Evolutionary conservation across 2,113 vertebrate genomes (phyloP).

Genomic region (Numida meleagris): DNA sequence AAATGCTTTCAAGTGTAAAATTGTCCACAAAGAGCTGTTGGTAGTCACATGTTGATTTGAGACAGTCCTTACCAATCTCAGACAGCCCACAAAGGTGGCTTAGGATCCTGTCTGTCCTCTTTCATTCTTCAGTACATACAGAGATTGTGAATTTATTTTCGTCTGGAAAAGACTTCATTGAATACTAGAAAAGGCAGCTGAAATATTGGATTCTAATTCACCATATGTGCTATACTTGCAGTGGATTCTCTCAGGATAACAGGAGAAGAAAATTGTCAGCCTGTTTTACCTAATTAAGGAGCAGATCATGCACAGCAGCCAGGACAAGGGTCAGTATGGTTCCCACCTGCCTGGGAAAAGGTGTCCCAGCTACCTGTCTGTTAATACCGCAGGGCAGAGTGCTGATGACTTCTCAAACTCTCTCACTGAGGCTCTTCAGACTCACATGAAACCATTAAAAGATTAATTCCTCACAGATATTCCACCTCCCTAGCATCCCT

Average conservation of each 20-base stretch:
- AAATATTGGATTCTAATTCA: background rate
- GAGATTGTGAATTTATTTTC: background rate
- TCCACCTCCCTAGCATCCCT: background rate
- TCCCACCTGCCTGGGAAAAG: background rate
- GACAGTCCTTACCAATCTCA: no score
- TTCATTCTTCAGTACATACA: background rate
- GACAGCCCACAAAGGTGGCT: background rate
- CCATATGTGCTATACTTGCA: background rate
- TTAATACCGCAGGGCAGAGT: background rate
- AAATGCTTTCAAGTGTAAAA: no score
- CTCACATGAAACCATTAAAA: background rate
- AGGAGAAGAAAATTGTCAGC: conserved; percentile 16
- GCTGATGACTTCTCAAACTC: background rate
- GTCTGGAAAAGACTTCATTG: background rate
- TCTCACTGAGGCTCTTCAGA: background rate
- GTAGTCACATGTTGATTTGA: no score
- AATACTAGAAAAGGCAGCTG: background rate
- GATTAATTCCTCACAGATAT: conserved; percentile 15
- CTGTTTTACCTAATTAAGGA: conserved; percentile 35
- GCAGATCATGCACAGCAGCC: background rate
- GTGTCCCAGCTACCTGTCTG: background rate
- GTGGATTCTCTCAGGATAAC: background rate
- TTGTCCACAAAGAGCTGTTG: no score
- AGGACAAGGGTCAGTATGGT: background rate
- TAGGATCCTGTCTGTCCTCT: background rate